Base-by-base conservation (phyloP, 35 echinoderm and acorn worm genomes). In the Chiridota heheva region DNA sequence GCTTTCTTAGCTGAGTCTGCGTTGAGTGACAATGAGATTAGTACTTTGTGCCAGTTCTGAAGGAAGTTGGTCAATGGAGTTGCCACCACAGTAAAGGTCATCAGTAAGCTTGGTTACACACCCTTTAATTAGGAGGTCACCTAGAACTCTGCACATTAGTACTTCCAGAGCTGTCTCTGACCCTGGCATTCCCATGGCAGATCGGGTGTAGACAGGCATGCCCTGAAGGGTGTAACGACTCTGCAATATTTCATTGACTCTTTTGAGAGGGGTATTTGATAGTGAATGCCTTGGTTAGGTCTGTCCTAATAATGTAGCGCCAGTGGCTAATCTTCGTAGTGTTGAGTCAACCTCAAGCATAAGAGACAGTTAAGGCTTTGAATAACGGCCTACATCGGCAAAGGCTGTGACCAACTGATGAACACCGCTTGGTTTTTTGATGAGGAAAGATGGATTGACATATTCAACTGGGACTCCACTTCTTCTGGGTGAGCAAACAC, bases 261-360 rank as follows among this genome's bases (percentile, higher is more conserved):
- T 7, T 15, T 13, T 32, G 86, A 58, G 1, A 87, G 25, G 17
- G n/a, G n/a, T n/a, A n/a, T n/a, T n/a, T n/a, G n/a, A n/a, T n/a
- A n/a, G n/a, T n/a, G n/a, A 92, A 92, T 7, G 76, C 68, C 35
- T 48, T 92, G 30, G 75, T 87, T 33, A 92, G 75, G 55, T 91
- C 88, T 44, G 81, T 78, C n/a, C 64, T 74, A 48, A 85, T 85
- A 16, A 91, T 55, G 44, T 72, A 77, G 26, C 78, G 72, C 86
- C 86, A 82, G 53, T 81, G 53, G 40, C 66, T 69, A 5, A 90
- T 81, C 42, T 70, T 44, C 70, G 55, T 2, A 87, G 46, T 27
- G 77, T 92, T 7, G 63, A 80, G 39, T 92, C 76, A 36, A 92
- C 90, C 58, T 85, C 58, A 31, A 84, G 83, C 75, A 92, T 76